Evolutionary conservation across 2,888 invertebrate species (phyloP), one percentile per base, ranked within the genome.

Genomic region (Aphodius granarius): DNA sequence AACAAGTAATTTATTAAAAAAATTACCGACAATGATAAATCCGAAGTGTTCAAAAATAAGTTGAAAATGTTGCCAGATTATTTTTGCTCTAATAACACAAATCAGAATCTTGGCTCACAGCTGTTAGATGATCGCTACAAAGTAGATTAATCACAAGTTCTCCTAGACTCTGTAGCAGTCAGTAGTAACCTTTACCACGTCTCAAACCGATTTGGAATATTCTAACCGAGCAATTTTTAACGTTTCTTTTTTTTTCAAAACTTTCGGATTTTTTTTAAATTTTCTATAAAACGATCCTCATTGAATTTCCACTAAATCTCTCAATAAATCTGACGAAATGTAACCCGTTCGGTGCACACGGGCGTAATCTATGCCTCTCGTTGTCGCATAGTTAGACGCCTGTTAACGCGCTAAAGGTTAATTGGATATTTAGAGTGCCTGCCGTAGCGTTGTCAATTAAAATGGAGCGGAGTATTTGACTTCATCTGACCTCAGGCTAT

Each of bases 351-450:
- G 9, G 43, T 43, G 43, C 43, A 13, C 43, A 13, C n/a, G n/a
- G n/a, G n/a, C n/a, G 43, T 13, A 43, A 43, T 43, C 43, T 43
- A 43, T 13, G 4, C 43, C 13, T 13, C 9, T 43, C 13, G 43
- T 43, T 13, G 43, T 43, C 43, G 43, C 13, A 43, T 43, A 43
- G 43, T 43, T 13, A 43, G 43, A 43, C 43, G 43, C 2, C 43
- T 43, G 43, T 43, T 43, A 43, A 43, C 43, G 43, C 43, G 43
- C 43, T 43, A 68, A 68, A 68, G 68, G 68, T 68, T 68, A 68
- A 68, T 68, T 68, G 68, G 68, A 68, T 68, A 68, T 68, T 68
- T 68, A 68, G 68, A 68, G 68, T 68, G 68, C 68, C 22, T 18
- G 65, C 21, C 68, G 20, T 68, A 68, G 68, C 21, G 20, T 22